Evolutionary conservation across 2,113 vertebrate species (phyloP), one percentile per base, ranked within the genome.

Genomic region (Terrapene triunguis): DNA sequence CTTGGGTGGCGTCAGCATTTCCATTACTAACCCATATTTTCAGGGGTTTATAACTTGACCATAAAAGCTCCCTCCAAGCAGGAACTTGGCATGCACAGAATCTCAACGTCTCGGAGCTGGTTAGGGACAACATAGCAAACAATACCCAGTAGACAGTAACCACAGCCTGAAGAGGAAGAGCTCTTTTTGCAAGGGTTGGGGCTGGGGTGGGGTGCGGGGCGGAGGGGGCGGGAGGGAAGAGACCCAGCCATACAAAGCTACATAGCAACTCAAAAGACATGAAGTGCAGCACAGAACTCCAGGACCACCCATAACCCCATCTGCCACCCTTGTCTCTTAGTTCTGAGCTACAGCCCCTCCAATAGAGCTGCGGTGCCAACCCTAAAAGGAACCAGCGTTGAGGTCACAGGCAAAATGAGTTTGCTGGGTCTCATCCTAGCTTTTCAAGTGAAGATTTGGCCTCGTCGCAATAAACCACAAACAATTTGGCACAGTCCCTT

Each of bases 401-500:
- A 76, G 24, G 42, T 27, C 74, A 76, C 11, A 44, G 25, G 42
- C 74, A 47, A 27, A 29, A 47, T 78, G 74, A 78, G 42, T 47
- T 78, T 47, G 25, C 42, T 27, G 38, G 24, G 42, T 76, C 42
- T 27, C 24, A 44, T 44, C 42, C 42, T 27, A 42, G 24, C 25
- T 44, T 17, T 76, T 47, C 42, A 76, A 47, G 42, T 44, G 10
- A 78, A 47, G 42, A 13, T 47, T 47, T 78, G 42, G 74, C 74
- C 42, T 78, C 74, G 29, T 16, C 1, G 12, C 24, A 78, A 78
- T 47, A 62, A 80, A 82, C 24, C 65, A 32, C 65, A 27, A 16
- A 17, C 65, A 76, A 69, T 91, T 83, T 79, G 87, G 87, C 76
- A 96, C 92, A 85, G 89, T 86, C 24, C 1, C 19, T 3, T 10